Percentiles rank a stretch among this genome's conserved stretches.
These are phyloP conservation scores for Chaetorhynchus papuensis DNA, from an alignment of 2,113 vertebrate species.

Conservation along the genomic window DNA sequence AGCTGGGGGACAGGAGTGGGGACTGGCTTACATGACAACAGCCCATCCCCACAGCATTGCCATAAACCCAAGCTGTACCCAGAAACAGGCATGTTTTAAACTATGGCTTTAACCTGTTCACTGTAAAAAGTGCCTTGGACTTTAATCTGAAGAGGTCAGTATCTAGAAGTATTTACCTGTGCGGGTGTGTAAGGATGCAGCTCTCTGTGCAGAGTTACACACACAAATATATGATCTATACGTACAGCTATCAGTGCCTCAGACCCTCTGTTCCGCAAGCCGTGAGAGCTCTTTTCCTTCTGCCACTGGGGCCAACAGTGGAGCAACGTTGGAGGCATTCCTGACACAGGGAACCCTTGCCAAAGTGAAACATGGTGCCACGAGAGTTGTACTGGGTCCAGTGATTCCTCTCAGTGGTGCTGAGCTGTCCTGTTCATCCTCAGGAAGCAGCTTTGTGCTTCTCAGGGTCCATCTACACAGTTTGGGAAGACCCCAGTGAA, in stretches of 20 bases:
- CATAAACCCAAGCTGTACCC: conserved; percentile 59
- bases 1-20: neutral
- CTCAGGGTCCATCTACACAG: rapidly evolving
- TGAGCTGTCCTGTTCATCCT: neutral
- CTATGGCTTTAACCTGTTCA: conserved; percentile 83
- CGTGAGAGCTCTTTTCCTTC: neutral
- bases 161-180: conserved; percentile 67
- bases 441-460: neutral
- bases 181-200: conserved; percentile 68
- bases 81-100: conserved; percentile 73
- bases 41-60: neutral
- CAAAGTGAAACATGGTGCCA: neutral
- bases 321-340: rapidly evolving
- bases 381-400: rapidly evolving
- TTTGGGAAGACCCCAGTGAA: neutral
- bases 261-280: conserved; percentile 17
- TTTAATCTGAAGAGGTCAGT: conserved; percentile 79
- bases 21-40: neutral
- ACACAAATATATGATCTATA: conserved; percentile 66
- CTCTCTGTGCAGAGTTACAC: conserved; percentile 59
- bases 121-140: conserved; percentile 85
- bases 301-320: neutral
- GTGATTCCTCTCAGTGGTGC: rapidly evolving
- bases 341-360: neutral
- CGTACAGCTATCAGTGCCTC: conserved; percentile 33